phyloP scores from a whole-genome alignment of 2,888 invertebrate species.

The Morinoia aosen region DNA sequence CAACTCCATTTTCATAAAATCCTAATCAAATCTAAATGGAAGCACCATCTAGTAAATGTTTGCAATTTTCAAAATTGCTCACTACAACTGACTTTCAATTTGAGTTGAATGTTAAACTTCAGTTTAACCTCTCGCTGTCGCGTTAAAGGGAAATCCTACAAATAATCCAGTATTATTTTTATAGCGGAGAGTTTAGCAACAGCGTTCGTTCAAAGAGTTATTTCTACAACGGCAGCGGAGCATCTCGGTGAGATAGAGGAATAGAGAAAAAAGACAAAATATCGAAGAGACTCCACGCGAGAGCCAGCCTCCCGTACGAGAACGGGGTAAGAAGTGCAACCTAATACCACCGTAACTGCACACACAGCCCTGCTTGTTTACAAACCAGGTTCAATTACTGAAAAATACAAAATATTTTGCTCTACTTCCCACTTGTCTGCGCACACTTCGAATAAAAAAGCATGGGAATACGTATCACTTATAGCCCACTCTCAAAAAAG shows the following conservation, averaged over 20 bases:
- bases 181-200: background rate
- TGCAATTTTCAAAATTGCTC: too few species aligned
- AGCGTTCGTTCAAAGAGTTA: background rate
- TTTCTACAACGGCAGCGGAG: background rate
- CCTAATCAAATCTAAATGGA: too few species aligned
- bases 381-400: too few species aligned
- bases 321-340: too few species aligned
- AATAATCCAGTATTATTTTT: background rate
- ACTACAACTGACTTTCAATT: too few species aligned
- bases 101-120: too few species aligned
- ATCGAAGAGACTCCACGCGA: background rate
- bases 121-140: background rate
- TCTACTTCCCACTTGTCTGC: background rate
- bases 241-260: background rate
- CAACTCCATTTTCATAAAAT: too few species aligned
- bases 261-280: background rate
- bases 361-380: too few species aligned
- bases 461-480: too few species aligned
- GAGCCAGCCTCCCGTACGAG: background rate
- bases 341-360: background rate
- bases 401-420: background rate
- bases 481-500: too few species aligned
- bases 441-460: background rate
- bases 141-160: background rate
- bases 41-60: too few species aligned